Base-by-base conservation (phyloP, 2,888 invertebrate genomes). In the Furcula furcula region DNA sequence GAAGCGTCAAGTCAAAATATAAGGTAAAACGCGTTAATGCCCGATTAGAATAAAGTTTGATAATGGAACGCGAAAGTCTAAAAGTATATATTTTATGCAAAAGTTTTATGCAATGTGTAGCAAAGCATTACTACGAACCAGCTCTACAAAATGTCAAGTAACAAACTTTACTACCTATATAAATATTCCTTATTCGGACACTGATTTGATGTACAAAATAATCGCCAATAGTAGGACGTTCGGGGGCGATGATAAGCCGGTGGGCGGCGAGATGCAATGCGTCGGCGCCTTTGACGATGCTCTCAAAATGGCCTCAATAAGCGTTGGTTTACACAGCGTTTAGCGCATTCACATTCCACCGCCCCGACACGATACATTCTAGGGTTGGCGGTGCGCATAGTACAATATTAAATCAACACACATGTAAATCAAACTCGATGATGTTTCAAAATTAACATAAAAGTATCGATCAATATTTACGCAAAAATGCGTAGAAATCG, bases 291-390 rank as follows among this genome's bases (percentile, higher is more conserved):
- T 86, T 84, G 80, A 76, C 48, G 37, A 50, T 46, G 49, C 68
- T 55, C 65, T 68, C 71, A 49, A 78, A 78, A 75, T 82, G 77
- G 78, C 72, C 73, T 77, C 84, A 84, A 84, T 86, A 79, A 86
- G 82, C 76, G 69, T 72, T 37, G 35, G 81, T 83, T 78, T 85
- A 68, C 80, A 65, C 55, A 72, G 44, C 76, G 69, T 64, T 85
- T 86, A 87, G 75, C 81, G 61, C 55, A 57, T 60, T 61, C 57
- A 69, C 76, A 78, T 84, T 79, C 77, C 66, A 64, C 57, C 69
- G 63, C 67, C 58, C 11, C 10, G 7, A 26, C 35, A 31, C 41
- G 23, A 26, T 12, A 26, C 30, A 28, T 21, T 43, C 23, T 56
- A 71, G 70, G 67, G 68, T 44, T 65, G 56, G 29, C 52, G 32